Evolutionary conservation across 2,113 vertebrate species (phyloP), one percentile per base, ranked within the genome.

Genomic region (Edolisoma coerulescens): DNA sequence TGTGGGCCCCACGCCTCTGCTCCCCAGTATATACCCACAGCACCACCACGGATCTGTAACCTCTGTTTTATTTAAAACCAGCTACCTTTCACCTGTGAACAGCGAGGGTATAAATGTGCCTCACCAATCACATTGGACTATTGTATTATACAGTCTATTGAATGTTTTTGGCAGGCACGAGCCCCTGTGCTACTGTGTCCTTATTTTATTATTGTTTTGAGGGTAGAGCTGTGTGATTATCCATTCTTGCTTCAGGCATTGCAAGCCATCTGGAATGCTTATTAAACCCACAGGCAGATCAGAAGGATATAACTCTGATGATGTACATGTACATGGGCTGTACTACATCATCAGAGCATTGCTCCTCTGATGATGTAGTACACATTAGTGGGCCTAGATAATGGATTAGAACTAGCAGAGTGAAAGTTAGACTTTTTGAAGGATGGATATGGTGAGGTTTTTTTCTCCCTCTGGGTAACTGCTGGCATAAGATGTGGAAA

Each of bases 231-330:
- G 96, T 97, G 97, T 98, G 98, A 98, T 98, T 98, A 98, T 94
- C 97, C 96, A 97, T 98, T 98, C 97, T 98, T 98, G 97, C 98
- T 98, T 97, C 96, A 94, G 98, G 98, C 98, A 96, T 85, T 97
- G 97, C 95, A 97, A 97, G 97, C 98, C 97, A 98, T 98, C 98
- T 98, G 98, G 98, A 98, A 98, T 97, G 98, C 97, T 98, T 98
- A 98, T 98, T 97, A 98, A 98, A 96, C 97, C 97, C 81, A 93
- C 94, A 67, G 95, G 96, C 95, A 97, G 97, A 98, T 98, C 95
- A 89, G 96, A 97, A 98, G 96, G 96, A 97, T 97, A 97, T 97
- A 97, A 97, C 97, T 97, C 97, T 96, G 94, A 90, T 95, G 92
- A 96, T 97, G 86, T 88, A 96, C 97, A 95, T 85, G 96, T 94